Conservation (phyloP, 2,797 vertebrate genomes). For the Pseudochaenichthys georgianus region DNA sequence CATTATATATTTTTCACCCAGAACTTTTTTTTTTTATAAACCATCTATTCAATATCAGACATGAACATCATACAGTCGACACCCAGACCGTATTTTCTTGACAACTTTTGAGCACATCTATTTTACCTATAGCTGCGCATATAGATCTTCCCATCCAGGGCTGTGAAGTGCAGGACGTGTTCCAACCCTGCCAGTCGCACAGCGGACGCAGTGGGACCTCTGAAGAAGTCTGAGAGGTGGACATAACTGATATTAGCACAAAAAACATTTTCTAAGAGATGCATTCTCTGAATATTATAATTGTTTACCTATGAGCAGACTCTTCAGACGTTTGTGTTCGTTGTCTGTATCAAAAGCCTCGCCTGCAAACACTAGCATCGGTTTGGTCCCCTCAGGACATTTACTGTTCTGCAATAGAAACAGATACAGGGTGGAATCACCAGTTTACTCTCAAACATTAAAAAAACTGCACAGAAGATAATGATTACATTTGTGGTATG, state of each 20-base stretch:
- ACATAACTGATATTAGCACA: background rate
- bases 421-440: too few relatives aligned
- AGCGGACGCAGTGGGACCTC: slow-evolving; percentile 89
- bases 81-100: background rate
- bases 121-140: slow-evolving; percentile 94
- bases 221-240: slow-evolving; percentile 91
- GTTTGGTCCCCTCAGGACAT: slow-evolving; percentile 95
- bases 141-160: slow-evolving; percentile 92
- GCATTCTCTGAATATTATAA: background rate
- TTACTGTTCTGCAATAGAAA: slow-evolving; percentile 84
- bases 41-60: too few relatives aligned
- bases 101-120: background rate
- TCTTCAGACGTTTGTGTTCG: slow-evolving; percentile 91
- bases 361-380: slow-evolving; percentile 95
- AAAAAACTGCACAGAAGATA: background rate
- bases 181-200: slow-evolving; percentile 95
- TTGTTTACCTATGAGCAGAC: slow-evolving; percentile 89
- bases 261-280: background rate
- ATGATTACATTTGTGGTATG: background rate
- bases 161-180: slow-evolving; percentile 93
- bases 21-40: background rate
- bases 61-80: background rate
- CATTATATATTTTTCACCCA: background rate
- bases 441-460: background rate
- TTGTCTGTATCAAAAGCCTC: slow-evolving; percentile 89